Evolutionary conservation across 2,888 invertebrate species (phyloP), one percentile per base, ranked within the genome.

Genomic region (Cerceris ruficornis): DNA sequence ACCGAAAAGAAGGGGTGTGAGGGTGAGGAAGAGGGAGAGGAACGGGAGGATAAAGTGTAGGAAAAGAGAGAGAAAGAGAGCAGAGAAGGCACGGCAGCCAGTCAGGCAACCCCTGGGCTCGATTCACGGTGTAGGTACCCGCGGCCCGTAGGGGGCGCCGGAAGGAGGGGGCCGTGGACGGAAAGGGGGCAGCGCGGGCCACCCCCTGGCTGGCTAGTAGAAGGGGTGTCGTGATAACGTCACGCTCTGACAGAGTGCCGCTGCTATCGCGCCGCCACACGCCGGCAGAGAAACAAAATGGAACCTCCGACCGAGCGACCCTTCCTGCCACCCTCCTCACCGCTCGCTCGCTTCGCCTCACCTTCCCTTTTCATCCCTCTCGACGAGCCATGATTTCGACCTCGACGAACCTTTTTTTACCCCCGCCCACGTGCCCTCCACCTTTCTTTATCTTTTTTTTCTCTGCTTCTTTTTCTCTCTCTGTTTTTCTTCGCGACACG

Each of bases 161-260:
- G 75, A 79, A 72, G 78, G 75, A 82, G 83, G 80, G 81, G 69
- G 76, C 28, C 71, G 81, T 82, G 77, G 80, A 80, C 68, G 83
- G 86, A 75, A 75, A 75, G 75, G 77, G 82, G 76, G 76, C 28
- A 85, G 77, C 79, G 87, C 87, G 80, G 81, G 80, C 28, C 28
- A 81, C 88, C 90, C 88, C 86, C 85, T 85, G 83, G 83, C 86
- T 86, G 87, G 86, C 88, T 86, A 89, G 89, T 87, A 90, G 91
- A 90, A 91, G 91, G 92, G 91, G 91, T 91, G 91, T 91, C 91
- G 91, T 91, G 93, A 93, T 93, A 93, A 93, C 93, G 93, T 93
- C 93, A 93, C 92, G 93, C 88, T 93, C 92, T 93, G 93, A 93
- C 93, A 93, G 93, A 93, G 93, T 93, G 93, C 93, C 92, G 91